Conservation (phyloP, 2,797 vertebrate species). For the Spizella passerina region DNA sequence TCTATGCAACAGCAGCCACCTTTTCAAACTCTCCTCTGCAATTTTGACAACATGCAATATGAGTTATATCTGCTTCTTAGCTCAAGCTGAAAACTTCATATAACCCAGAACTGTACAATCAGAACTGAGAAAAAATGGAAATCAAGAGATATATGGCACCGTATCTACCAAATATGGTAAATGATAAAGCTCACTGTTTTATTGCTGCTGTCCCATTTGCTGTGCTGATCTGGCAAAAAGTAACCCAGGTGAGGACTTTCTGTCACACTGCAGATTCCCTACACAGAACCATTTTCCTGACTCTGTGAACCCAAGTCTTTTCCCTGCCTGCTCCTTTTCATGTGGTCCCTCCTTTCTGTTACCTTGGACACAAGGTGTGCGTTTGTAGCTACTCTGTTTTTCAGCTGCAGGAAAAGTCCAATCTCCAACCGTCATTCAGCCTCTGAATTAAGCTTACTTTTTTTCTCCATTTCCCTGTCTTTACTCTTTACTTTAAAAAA, state of each 20-base stretch:
- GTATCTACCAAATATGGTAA: neutral
- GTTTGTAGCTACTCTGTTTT: neutral
- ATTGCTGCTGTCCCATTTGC: neutral
- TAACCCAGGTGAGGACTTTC: neutral
- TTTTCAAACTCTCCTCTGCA: neutral
- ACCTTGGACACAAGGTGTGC: neutral
- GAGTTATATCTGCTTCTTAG: neutral
- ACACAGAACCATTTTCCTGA: accelerated
- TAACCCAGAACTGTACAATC: neutral
- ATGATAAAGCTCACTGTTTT: neutral
- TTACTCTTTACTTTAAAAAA: neutral
- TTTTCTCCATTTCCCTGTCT: neutral
- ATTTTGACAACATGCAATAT: neutral
- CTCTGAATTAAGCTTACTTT: neutral
- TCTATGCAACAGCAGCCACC: accelerated
- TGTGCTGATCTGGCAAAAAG: neutral
- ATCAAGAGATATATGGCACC: neutral
- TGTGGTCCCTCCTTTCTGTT: neutral
- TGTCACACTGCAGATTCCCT: neutral
- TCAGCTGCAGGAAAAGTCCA: neutral
- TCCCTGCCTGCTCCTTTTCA: neutral
- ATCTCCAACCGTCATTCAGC: neutral
- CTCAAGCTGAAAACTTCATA: neutral
- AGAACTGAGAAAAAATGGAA: neutral
- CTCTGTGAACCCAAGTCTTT: neutral